phyloP scores from a whole-genome alignment of 2,113 vertebrate genomes.

The Nestor notabilis region DNA sequence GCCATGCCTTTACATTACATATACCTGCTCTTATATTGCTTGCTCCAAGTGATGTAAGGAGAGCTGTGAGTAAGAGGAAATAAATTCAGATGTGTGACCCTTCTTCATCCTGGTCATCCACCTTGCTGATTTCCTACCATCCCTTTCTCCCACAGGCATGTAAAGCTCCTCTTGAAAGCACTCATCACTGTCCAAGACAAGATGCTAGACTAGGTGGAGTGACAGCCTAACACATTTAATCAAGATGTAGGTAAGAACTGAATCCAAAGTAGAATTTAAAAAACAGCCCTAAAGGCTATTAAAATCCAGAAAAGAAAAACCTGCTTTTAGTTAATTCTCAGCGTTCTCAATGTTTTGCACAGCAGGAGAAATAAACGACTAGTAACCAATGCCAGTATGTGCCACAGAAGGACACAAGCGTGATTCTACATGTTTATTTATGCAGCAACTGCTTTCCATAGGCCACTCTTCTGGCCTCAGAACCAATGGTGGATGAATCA shows the following conservation, averaged over 20 bases:
- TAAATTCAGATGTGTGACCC: background rate
- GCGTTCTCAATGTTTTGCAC: background rate
- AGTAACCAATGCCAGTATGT: background rate
- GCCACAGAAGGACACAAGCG: background rate
- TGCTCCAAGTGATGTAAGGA: background rate
- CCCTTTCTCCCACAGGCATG: background rate
- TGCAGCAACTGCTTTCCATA: background rate
- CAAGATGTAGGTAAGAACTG: background rate
- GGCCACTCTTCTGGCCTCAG: background rate
- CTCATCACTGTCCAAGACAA: background rate
- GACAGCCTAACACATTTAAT: background rate
- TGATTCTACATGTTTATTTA: background rate
- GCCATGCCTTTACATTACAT: background rate
- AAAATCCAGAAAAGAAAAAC: slow-evolving; percentile 13
- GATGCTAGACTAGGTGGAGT: background rate
- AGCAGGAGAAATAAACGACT: background rate
- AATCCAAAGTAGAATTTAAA: slow-evolving; percentile 2
- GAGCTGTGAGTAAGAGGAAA: background rate
- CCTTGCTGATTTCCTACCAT: background rate
- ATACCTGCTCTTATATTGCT: background rate
- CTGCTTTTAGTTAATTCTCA: background rate
- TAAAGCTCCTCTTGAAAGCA: background rate
- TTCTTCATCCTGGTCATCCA: background rate
- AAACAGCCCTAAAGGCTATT: background rate
- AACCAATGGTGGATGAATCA: background rate